Evolutionary conservation across 2,797 vertebrate species (phyloP).

Genomic region (Adrianichthys oophorus): DNA sequence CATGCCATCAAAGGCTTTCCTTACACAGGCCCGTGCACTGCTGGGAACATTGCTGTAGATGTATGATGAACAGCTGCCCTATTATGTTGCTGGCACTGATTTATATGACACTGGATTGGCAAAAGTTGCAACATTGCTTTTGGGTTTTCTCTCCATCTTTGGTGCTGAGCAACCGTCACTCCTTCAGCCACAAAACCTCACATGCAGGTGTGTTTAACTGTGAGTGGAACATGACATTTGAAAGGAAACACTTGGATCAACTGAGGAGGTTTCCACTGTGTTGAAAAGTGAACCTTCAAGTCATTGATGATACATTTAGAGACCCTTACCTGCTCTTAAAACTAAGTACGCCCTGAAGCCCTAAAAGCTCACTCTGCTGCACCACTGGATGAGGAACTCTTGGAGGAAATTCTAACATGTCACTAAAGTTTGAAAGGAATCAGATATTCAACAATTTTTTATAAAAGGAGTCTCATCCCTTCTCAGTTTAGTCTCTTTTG

Average conservation of each 20-base stretch:
- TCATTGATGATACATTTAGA: constrained; percentile 20
- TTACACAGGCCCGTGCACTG: constrained; percentile 30
- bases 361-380: too few species aligned
- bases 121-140: constrained; percentile 9
- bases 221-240: background rate
- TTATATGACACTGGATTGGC: constrained; percentile 3
- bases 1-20: constrained; percentile 59
- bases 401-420: too few species aligned
- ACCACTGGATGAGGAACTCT: too few species aligned
- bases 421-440: too few species aligned
- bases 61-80: constrained; percentile 32
- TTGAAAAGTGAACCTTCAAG: background rate
- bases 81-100: constrained; percentile 4
- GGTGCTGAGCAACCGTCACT: background rate
- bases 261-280: background rate
- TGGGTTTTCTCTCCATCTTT: background rate
- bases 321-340: constrained; percentile 27
- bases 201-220: constrained; percentile 6
- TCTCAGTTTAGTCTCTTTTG: too few species aligned
- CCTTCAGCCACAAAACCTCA: constrained; percentile 5
- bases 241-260: constrained; percentile 9
- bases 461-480: too few species aligned
- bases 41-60: constrained; percentile 34
- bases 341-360: too few species aligned
- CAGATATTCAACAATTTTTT: too few species aligned